Conservation (phyloP, 2,113 vertebrate genomes). For the Ibidorhyncha struthersii region DNA sequence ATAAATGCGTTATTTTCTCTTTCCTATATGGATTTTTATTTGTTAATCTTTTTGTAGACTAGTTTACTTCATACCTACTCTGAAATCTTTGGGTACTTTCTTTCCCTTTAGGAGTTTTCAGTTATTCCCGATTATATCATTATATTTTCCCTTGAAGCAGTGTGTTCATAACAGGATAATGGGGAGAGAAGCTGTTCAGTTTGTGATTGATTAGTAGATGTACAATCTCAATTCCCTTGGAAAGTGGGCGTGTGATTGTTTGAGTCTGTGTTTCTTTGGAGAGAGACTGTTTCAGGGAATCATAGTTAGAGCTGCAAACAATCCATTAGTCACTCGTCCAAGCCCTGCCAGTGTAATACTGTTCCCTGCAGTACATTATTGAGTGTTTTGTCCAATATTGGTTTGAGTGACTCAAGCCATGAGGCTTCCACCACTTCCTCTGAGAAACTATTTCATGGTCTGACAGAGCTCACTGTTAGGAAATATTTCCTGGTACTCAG, state of each 20-base stretch:
- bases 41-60: neutral
- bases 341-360: conserved; percentile 17
- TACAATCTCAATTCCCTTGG: conserved; percentile 36
- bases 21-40: neutral
- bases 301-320: conserved; percentile 30
- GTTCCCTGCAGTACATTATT: conserved; percentile 44
- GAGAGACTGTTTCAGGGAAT: conserved; percentile 58
- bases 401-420: conserved; percentile 54
- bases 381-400: conserved; percentile 45
- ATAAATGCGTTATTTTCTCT: neutral
- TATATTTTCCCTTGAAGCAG: neutral
- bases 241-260: conserved; percentile 13
- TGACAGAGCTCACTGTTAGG: conserved; percentile 21
- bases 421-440: conserved; percentile 54
- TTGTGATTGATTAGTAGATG: conserved; percentile 62
- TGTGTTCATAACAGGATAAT: neutral
- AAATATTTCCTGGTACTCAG: conserved; percentile 43
- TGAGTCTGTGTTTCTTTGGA: conserved; percentile 51
- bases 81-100: neutral
- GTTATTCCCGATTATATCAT: neutral
- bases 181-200: neutral
- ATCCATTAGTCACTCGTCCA: conserved; percentile 51
- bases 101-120: conserved; percentile 20
- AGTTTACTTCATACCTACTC: neutral
- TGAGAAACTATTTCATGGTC: conserved; percentile 34